These are phyloP conservation scores for Riptortus pedestris DNA, from an alignment of 1,140 invertebrate species.

Conservation along the genomic window DNA sequence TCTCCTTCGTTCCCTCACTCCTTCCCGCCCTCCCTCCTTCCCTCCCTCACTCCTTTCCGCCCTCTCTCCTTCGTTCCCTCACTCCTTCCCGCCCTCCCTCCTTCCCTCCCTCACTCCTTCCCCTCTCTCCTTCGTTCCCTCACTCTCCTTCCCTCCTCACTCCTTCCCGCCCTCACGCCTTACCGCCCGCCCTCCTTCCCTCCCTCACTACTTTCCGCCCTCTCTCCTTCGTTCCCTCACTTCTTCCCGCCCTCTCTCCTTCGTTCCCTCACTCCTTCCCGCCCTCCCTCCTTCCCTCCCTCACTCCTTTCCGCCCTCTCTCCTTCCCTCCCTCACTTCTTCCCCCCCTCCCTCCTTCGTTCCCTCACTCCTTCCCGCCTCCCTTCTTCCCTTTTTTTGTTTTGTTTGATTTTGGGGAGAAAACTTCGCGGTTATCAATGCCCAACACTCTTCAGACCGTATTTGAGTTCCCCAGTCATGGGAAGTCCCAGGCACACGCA, in stretches of 20 bases:
- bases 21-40: no score
- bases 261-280: neutral
- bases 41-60: no score
- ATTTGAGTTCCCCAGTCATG: no score
- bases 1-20: no score
- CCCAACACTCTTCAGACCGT: no score
- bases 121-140: neutral
- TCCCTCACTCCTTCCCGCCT: neutral
- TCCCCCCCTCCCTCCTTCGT: neutral
- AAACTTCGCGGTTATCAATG: no score
- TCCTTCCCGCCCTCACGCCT: neutral
- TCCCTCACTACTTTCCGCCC: neutral
- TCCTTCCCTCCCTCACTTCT: conserved; percentile 10
- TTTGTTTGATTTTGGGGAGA: no score
- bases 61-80: neutral
- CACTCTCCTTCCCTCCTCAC: neutral
- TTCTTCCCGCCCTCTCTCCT: neutral
- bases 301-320: conserved; percentile 27
- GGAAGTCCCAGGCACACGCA: no score
- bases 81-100: neutral
- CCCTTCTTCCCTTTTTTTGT: neutral
- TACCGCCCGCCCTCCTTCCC: neutral
- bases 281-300: conserved; percentile 22
- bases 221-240: neutral
- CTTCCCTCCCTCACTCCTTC: neutral